phyloP scores from a whole-genome alignment of 1,140 invertebrate species.

The Rhopalosiphum maidis region DNA sequence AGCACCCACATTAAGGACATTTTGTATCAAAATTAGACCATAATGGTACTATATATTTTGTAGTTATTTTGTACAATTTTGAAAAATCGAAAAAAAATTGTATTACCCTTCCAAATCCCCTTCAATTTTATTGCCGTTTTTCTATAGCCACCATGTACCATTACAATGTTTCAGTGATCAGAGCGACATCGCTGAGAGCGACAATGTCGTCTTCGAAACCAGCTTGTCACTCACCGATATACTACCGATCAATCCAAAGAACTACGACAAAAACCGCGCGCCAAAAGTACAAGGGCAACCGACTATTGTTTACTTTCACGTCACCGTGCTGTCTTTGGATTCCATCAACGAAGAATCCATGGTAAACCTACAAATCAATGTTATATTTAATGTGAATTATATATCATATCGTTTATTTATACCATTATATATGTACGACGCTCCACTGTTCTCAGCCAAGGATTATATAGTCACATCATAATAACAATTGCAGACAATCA shows the following conservation, averaged over 20 bases:
- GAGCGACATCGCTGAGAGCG: neutral
- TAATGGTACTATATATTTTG: neutral
- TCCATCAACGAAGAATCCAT: slow-evolving; percentile 93
- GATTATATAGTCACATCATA: too few species aligned
- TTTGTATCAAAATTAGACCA: neutral
- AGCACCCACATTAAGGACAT: neutral
- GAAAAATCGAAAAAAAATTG: neutral
- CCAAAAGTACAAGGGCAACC: slow-evolving; percentile 84
- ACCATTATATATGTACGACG: too few species aligned
- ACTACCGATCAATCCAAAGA: slow-evolving; percentile 80
- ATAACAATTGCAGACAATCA: too few species aligned
- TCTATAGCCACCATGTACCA: neutral
- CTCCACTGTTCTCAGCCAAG: too few species aligned
- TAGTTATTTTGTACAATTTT: neutral
- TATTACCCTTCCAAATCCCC: neutral
- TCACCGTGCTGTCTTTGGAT: slow-evolving; percentile 85
- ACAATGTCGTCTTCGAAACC: slow-evolving; percentile 64
- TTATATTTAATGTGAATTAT: too few species aligned
- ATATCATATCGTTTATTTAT: too few species aligned
- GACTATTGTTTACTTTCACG: slow-evolving; percentile 87
- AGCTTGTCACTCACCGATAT: slow-evolving; percentile 81
- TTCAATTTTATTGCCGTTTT: neutral
- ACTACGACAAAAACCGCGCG: slow-evolving; percentile 88
- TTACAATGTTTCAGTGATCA: slow-evolving; percentile 1
- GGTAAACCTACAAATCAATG: slow-evolving; percentile 66